Percentiles rank a stretch among this genome's conserved stretches.
These are phyloP conservation scores for Siniperca undulata DNA, from an alignment of 2,797 vertebrate genomes.

Conservation along the genomic window DNA sequence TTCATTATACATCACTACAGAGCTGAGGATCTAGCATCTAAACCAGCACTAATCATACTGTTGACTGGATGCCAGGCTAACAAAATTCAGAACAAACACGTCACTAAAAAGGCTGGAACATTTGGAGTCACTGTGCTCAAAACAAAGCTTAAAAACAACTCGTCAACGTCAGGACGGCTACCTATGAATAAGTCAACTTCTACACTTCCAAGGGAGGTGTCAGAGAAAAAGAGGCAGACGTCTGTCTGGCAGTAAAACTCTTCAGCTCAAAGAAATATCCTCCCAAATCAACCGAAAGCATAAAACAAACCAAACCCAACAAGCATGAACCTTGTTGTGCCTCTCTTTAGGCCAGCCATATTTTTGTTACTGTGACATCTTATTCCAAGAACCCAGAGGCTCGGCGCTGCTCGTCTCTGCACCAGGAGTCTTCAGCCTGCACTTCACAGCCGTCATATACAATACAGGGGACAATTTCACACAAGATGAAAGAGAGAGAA, in stretches of 20 bases:
- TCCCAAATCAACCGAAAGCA: constrained; percentile 49
- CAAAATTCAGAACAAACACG: constrained; percentile 63
- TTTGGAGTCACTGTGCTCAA: constrained; percentile 31
- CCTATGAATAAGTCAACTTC: constrained; percentile 60
- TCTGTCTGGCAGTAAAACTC: constrained; percentile 51
- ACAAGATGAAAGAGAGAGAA: constrained; percentile 49
- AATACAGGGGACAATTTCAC: constrained; percentile 58
- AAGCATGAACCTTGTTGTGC: constrained; percentile 53
- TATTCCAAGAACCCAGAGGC: constrained; percentile 69
- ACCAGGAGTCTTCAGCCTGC: constrained; percentile 55
- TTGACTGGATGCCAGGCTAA: constrained; percentile 61
- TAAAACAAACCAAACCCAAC: constrained; percentile 66
- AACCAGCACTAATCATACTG: constrained; percentile 45
- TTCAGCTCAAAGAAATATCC: constrained; percentile 50
- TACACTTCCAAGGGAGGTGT: constrained; percentile 44
- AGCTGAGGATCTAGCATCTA: constrained; percentile 44
- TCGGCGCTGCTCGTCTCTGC: constrained; percentile 34
- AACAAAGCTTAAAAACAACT: constrained; percentile 53
- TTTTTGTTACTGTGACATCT: constrained; percentile 69
- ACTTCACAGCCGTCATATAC: constrained; percentile 57
- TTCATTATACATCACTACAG: constrained; percentile 66
- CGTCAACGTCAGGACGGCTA: constrained; percentile 9
- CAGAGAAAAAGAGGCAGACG: constrained; percentile 45
- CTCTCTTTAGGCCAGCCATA: constrained; percentile 60
- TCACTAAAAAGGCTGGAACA: constrained; percentile 42